phyloP scores from a whole-genome alignment of 2,797 vertebrate genomes.

The Ctenopoma multispine region DNA sequence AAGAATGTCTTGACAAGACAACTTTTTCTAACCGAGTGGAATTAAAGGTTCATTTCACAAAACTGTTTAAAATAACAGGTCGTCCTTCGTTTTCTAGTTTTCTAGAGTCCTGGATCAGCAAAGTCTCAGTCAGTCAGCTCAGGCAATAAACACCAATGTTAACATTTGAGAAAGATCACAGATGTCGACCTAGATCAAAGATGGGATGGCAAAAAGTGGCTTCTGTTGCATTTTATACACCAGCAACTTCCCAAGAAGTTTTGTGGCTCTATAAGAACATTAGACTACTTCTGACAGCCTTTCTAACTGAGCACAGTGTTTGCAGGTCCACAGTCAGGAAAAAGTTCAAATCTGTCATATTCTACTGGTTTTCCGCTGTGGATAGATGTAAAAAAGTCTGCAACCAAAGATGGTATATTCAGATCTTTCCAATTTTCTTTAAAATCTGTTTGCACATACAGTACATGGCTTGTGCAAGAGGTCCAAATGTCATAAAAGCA shows the following conservation, averaged over 20 bases:
- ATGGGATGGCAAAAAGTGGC: neutral
- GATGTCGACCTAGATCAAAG: neutral
- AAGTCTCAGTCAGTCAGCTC: no score
- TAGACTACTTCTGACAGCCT: neutral
- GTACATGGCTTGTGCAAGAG: neutral
- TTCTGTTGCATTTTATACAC: neutral
- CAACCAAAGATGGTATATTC: no score
- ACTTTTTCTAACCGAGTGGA: conserved; percentile 52
- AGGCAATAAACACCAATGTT: no score
- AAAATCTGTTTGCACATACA: neutral
- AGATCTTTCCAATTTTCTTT: neutral
- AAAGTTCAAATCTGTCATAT: neutral
- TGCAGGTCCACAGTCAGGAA: neutral
- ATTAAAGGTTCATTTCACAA: conserved; percentile 9
- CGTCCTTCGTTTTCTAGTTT: no score
- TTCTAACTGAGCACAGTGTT: neutral
- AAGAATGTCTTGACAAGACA: conserved; percentile 16
- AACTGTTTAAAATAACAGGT: no score
- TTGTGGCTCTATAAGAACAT: neutral
- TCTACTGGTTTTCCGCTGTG: neutral
- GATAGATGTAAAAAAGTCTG: neutral
- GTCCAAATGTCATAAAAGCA: neutral
- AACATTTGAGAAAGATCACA: neutral
- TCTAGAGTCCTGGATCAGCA: no score
- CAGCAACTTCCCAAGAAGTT: neutral